These are phyloP conservation scores for Piaya cayana DNA, from an alignment of 2,113 vertebrate genomes.

Conservation along the genomic window DNA sequence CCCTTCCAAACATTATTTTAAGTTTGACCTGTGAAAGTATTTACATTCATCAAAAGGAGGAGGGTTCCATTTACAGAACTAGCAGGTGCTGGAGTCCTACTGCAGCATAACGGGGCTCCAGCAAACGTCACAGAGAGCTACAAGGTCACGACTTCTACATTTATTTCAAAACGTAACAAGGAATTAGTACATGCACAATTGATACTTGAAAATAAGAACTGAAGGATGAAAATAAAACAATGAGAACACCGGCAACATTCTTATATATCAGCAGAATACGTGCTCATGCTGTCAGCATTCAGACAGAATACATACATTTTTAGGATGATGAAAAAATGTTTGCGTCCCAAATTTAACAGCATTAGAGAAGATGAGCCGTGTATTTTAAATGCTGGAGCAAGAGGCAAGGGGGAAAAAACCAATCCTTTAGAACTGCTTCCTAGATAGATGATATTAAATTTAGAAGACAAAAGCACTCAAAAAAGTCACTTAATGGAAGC, in stretches of 20 bases:
- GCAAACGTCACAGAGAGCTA: conserved; percentile 17
- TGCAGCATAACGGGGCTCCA: conserved; percentile 48
- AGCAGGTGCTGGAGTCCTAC: conserved; percentile 39
- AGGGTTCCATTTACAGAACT: neutral
- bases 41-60: neutral
- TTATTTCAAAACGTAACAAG: conserved; percentile 37
- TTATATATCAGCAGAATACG: neutral
- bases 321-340: neutral
- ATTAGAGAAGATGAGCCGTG: neutral
- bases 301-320: neutral
- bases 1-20: neutral
- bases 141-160: conserved; percentile 63
- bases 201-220: neutral
- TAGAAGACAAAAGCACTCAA: neutral
- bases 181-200: conserved; percentile 3
- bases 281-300: neutral
- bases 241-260: neutral
- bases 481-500: conserved; percentile 32
- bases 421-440: neutral
- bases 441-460: neutral
- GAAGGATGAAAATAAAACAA: neutral
- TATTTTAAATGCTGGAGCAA: neutral
- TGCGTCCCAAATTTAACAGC: neutral
- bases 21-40: neutral
- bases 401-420: neutral